Conservation (phyloP, 2,113 vertebrate genomes). For the Nerophis ophidion region DNA sequence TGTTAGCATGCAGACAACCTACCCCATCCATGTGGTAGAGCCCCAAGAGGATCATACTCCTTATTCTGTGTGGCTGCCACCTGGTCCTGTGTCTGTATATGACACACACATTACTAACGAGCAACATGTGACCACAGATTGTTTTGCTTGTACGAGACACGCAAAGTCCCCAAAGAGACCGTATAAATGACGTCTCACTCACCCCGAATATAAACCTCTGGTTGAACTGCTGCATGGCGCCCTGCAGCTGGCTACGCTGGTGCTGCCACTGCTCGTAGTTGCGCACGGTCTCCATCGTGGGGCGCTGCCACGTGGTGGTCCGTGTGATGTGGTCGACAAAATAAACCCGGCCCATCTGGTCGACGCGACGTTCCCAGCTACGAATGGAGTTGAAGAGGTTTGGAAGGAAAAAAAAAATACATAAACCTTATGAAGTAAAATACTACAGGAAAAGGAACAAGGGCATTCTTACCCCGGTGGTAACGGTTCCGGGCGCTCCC, state of each 20-base stretch:
- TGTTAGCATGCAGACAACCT: slow-evolving; percentile 49
- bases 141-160: background rate
- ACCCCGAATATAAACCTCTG: slow-evolving; percentile 97
- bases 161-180: background rate
- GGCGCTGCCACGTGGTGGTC: slow-evolving; percentile 95
- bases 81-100: slow-evolving; percentile 83
- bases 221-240: slow-evolving; percentile 98
- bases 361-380: slow-evolving; percentile 93
- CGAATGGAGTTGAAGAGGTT: background rate
- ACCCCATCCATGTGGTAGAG: slow-evolving; percentile 95
- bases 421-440: background rate
- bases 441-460: slow-evolving; percentile 6
- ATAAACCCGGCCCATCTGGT: slow-evolving; percentile 95
- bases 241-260: slow-evolving; percentile 92
- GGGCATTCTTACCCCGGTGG: slow-evolving; percentile 80
- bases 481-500: slow-evolving; percentile 93
- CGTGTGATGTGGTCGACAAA: slow-evolving; percentile 97
- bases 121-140: background rate
- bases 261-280: slow-evolving; percentile 98
- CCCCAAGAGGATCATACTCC: slow-evolving; percentile 95
- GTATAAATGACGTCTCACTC: slow-evolving; percentile 66
- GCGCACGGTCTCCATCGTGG: slow-evolving; percentile 88
- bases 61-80: slow-evolving; percentile 79
- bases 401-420: background rate
- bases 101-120: slow-evolving; percentile 1